Evolutionary conservation across 2,113 vertebrate genomes (phyloP).

Genomic region (Corynorhinus townsendii): DNA sequence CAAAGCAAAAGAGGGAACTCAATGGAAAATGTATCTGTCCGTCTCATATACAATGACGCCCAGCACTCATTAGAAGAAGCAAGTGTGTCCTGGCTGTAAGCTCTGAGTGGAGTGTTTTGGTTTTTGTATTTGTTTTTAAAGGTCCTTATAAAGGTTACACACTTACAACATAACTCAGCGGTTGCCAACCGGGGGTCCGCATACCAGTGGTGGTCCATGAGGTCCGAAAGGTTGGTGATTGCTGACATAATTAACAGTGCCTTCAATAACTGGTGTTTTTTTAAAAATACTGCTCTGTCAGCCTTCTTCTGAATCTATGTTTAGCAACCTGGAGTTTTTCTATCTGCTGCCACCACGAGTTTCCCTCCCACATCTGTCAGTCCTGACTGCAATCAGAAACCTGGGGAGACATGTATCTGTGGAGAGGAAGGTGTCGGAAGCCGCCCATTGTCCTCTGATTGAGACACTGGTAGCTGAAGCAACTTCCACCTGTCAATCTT

Average conservation of each 20-base stretch:
- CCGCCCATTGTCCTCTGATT: no score
- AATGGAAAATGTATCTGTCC: background rate
- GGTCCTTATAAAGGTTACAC: background rate
- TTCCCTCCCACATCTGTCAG: background rate
- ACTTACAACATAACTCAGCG: background rate
- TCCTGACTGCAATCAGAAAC: no score
- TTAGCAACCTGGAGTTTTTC: background rate
- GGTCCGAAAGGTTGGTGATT: no score
- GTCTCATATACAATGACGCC: background rate
- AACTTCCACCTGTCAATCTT: no score
- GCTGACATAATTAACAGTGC: background rate
- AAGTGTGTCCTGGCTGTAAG: background rate
- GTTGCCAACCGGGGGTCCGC: no score
- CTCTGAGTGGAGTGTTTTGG: background rate
- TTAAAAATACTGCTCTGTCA: background rate
- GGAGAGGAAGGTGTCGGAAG: background rate
- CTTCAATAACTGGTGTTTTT: background rate
- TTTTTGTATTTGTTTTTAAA: background rate
- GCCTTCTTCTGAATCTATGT: background rate
- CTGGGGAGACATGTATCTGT: accelerated
- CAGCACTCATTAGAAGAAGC: background rate
- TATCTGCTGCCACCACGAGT: background rate
- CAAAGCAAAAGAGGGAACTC: background rate
- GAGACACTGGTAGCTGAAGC: no score
- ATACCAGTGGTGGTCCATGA: no score